Evolutionary conservation across 2,888 invertebrate genomes (phyloP), one percentile per base, ranked within the genome.

Genomic region (Drosophila paucipuncta): DNA sequence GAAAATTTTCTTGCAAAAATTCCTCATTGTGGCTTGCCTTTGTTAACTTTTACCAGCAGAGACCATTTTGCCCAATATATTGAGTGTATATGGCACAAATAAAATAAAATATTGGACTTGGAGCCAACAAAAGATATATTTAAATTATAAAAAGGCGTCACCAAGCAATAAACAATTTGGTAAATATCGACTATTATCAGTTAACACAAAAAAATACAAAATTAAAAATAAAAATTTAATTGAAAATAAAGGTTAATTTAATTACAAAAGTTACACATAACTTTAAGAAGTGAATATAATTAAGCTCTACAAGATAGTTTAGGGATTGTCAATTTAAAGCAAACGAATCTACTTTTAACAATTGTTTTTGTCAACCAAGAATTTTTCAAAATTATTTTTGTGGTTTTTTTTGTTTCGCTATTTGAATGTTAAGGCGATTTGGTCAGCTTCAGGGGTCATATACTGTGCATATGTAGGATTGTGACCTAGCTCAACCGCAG

Each of bases 401-500:
- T 22, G 13, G 2, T 47, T 13, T 22, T 22, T 22, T 6, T 22
- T 22, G 22, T 4, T 47, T 25, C 2, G 7, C 25, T 9, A 7
- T 25, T 9, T 25, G 16, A 47, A 16, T 47, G 16, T 9, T 1
- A 16, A 16, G 16, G 9, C 16, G 47, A 9, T 47, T 47, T 47
- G 4, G 13, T 25, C 9, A 9, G 47, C 47, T 47, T 47, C 1
- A 16, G 47, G 25, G 47, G 25, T 25, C 25, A 16, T 47, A 25
- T 13, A 30, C 22, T 22, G 22, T 22, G 1, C 7, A 7, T 43
- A 25, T 47, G 43, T 16, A 2, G n/a, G 10, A 18, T 43, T 28
- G n/a, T 55, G 49, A 41, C 35, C 53, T 39, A 39, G 47, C 41
- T 22, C 25, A 41, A 43, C 52, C 58, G 37, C 25, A 59, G 59